Evolutionary conservation across 2,888 invertebrate species (phyloP), one percentile per base, ranked within the genome.

Genomic region (Eupsilia transversa): DNA sequence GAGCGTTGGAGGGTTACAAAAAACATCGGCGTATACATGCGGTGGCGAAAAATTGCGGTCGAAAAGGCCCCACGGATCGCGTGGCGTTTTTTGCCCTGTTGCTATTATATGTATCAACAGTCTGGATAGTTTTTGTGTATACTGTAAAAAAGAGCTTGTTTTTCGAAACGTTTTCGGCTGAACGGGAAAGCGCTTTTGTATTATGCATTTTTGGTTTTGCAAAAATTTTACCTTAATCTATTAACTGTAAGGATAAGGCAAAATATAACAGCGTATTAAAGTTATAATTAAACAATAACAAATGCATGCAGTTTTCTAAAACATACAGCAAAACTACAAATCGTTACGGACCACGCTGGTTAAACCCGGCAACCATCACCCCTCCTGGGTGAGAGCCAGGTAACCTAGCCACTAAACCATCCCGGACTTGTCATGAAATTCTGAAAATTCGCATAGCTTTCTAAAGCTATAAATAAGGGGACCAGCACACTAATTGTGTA

Each of bases 321-420:
- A 43, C 23, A 23, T 30, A 46, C 12, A 43, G 23, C 7, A 43
- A 63, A 30, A 30, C 23, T 56, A 30, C 17, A 56, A 56, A 30
- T 56, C 20, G 20, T 30, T 30, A 30, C 9, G 20, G 9, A 17
- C 9, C 20, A 30, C 3, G 3, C 5, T 9, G 35, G 5, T 17
- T 5, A 10, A 61, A 61, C 1, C 38, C 1, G n/a, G n/a, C n/a
- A n/a, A n/a, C n/a, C n/a, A n/a, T n/a, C n/a, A n/a, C n/a, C n/a
- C 96, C 96, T 96, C 95, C 96, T 96, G 96, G 96, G 95, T 97
- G 96, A 97, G 93, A 97, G 93, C 96, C 96, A 96, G 96, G 94
- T 96, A 96, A 96, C 96, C 96, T 96, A 97, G 95, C 97, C 96
- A 97, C 96, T 97, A 97, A 97, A 97, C 96, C 96, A 96, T 97